Conservation (phyloP, 2,888 invertebrate genomes). For the Lottia scabra region DNA sequence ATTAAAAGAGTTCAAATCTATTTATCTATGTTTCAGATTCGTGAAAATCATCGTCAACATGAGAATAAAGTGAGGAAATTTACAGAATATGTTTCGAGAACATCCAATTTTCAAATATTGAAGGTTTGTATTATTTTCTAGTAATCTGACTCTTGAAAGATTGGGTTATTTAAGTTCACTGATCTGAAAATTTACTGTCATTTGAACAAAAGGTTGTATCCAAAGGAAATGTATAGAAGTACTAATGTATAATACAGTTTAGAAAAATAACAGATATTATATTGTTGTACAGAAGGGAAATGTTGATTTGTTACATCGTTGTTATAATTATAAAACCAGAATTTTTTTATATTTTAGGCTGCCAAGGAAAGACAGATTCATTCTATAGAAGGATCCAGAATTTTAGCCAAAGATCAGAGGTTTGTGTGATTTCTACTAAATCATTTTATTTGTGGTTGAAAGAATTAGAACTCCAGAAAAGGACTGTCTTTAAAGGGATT, state of each 20-base stretch:
- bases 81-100: constrained; percentile 63
- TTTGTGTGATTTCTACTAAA: constrained; percentile 48
- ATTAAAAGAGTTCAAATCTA: constrained; percentile 24
- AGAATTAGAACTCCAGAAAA: too few species aligned
- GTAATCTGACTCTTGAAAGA: too few species aligned
- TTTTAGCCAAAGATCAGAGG: constrained; percentile 56
- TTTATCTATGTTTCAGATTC: constrained; percentile 48
- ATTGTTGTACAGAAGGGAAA: too few species aligned
- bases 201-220: too few species aligned
- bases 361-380: constrained; percentile 65
- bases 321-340: background rate
- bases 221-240: too few species aligned
- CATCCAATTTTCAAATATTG: constrained; percentile 63
- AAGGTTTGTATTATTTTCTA: constrained; percentile 47
- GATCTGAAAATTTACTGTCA: too few species aligned
- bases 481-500: too few species aligned
- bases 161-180: too few species aligned
- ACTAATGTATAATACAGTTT: too few species aligned
- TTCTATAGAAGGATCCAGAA: constrained; percentile 66
- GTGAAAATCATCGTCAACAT: constrained; percentile 67
- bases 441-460: background rate
- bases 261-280: too few species aligned
- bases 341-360: constrained; percentile 51
- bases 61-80: constrained; percentile 64
- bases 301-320: too few species aligned